phyloP scores from a whole-genome alignment of 2,113 vertebrate species.

The Acinonyx jubatus region DNA sequence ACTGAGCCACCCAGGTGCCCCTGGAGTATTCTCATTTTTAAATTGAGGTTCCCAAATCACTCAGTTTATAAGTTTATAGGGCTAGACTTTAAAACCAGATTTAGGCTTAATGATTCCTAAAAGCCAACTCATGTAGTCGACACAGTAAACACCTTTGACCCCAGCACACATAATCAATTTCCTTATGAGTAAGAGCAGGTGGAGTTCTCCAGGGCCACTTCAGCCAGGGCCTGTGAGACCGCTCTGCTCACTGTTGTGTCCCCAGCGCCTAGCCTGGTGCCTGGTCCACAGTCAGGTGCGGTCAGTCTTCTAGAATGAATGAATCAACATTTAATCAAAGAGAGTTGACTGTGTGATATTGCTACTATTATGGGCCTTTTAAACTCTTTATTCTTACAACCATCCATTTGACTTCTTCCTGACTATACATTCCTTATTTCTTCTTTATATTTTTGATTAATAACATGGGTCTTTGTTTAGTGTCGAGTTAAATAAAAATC shows the following conservation, averaged over 20 bases:
- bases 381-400: not conserved
- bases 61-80: not conserved
- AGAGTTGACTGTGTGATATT: not conserved
- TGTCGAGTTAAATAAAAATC: not conserved
- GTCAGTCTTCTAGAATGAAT: not conserved
- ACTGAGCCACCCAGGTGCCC: too few species aligned
- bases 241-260: not conserved
- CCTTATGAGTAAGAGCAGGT: not conserved
- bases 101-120: not conserved
- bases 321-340: not conserved
- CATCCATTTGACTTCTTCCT: not conserved
- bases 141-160: not conserved
- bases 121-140: not conserved
- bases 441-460: conserved; percentile 15
- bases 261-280: not conserved
- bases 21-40: not conserved
- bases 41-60: not conserved
- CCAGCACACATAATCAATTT: not conserved
- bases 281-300: not conserved
- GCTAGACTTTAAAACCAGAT: not conserved
- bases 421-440: not conserved
- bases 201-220: not conserved
- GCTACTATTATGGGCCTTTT: not conserved
- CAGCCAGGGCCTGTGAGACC: not conserved
- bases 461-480: not conserved